Evolutionary conservation across 2,888 invertebrate genomes (phyloP), one percentile per base, ranked within the genome.

Genomic region (Hyppa rectilinea): DNA sequence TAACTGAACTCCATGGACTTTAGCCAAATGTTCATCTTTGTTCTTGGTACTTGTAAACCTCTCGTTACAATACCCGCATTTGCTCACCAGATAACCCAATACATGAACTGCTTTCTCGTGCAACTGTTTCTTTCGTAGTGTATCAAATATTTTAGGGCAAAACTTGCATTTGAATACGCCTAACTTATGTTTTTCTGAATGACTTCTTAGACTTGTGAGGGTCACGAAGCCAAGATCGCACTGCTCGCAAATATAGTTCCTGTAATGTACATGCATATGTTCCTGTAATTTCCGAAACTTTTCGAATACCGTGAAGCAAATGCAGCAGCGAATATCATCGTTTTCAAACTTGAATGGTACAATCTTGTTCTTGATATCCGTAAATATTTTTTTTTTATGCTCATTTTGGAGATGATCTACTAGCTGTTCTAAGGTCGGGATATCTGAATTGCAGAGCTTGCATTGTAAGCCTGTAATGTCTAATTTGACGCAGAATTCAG

Each of bases 101-200:
- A 61, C 7, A 53, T 64, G 68, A 52, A 78, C 55, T 56, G 83
- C 85, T 36, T 87, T 88, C 60, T 91, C 90, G 68, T 95, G 94
- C 0, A 83, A 71, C 31, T 82, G 87, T 36, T 88, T 78, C 5
- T 90, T 91, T 20, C 82, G 79, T 10, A 84, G 81, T 0, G 90
- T 91, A 20, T 90, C 87, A 60, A 92, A 95, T 0, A 88, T 84
- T 73, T 92, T 92, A 0, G 85, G 81, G 55, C 95, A 95, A 47
- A 78, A 84, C 2, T 83, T 84, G 55, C 95, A 90, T 55, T 75
- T 67, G 50, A 83, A 84, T 2, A 60, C 47, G 0, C 84, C 88
- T 17, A 43, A 40, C 36, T 52, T 72, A 64, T 86, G 87, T 10
- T 49, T 71, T 0, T 47, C 17, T 9, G 68, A 34, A 49, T 89